A percentile compares a stretch with the other conserved stretches of the same genome.
phyloP scores from a whole-genome alignment of 2,888 invertebrate species.

The Ophioninae sp. region DNA sequence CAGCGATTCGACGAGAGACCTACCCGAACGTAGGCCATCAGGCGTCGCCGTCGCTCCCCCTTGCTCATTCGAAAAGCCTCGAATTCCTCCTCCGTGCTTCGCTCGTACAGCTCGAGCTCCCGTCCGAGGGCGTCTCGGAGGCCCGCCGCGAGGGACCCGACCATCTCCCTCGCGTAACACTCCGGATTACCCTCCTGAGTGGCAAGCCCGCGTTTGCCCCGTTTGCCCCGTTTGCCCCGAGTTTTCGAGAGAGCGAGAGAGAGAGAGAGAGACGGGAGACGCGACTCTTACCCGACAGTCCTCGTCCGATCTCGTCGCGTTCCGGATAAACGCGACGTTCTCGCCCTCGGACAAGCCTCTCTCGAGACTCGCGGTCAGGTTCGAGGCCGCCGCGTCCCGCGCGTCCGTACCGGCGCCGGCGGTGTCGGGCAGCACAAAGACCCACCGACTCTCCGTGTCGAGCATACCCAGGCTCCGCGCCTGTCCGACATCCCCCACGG shows the following conservation, averaged over 20 bases:
- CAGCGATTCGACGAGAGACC: constrained; percentile 34
- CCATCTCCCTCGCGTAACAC: constrained; percentile 87
- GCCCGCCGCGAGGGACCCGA: constrained; percentile 86
- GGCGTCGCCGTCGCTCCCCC: constrained; percentile 84
- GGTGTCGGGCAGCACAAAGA: constrained; percentile 88
- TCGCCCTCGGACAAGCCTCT: constrained; percentile 88
- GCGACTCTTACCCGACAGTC: constrained; percentile 83
- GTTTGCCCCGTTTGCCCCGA: too few species aligned
- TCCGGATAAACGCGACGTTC: constrained; percentile 90
- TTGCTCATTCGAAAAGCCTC: constrained; percentile 89
- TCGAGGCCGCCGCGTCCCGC: too few species aligned
- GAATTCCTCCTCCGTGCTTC: constrained; percentile 93
- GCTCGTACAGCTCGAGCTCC: constrained; percentile 87
- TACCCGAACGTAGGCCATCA: constrained; percentile 87
- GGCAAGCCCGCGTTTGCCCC: too few species aligned
- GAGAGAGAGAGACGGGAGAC: neutral
- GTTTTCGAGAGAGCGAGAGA: neutral
- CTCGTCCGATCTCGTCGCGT: constrained; percentile 83
- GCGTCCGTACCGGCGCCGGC: too few species aligned
- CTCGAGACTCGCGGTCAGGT: constrained; percentile 82
- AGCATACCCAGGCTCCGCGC: constrained; percentile 87
- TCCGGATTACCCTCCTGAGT: constrained; percentile 84
- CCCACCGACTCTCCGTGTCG: constrained; percentile 89
- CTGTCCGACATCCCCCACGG: constrained; percentile 67
- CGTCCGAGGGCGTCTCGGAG: constrained; percentile 86